Base-by-base conservation (phyloP, 2,888 invertebrate genomes). In the Aquatica leii region DNA sequence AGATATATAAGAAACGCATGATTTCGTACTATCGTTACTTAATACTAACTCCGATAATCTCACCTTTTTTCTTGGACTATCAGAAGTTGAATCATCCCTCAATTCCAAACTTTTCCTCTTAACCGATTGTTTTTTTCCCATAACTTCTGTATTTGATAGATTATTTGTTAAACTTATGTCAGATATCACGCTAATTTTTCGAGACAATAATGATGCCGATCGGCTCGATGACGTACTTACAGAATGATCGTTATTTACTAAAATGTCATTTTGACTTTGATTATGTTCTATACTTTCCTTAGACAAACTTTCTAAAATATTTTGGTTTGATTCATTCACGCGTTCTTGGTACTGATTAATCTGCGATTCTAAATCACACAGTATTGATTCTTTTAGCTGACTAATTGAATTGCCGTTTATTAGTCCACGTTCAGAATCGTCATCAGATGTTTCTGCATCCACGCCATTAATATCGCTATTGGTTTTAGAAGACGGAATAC, bases 401-500 rank as follows among this genome's bases (percentile, higher is more conserved):
- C 31, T 57, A 12, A 57, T 24, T 12, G 59, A 53, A 20, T 60
- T 40, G 1, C 67, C 68, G 49, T 68, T 51, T 21, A 70, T 51
- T 17, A 67, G 35, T n/a, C 66, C 68, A 59, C 61, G 50, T 0
- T 69, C 67, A 1, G 69, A 67, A 53, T 71, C 71, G 17, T 58
- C 54, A 62, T 70, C 70, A 15, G 70, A 70, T 11, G 66, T 66
- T 37, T 53, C 9, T 49, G 56, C 56, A 11, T 50, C 34, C 2
- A 2, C 11, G 8, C n/a, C 9, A 15, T 14, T 14, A 5, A 40
- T 40, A 3, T 40, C 40, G 24, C 24, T 24, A 6, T 24, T 6
- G 24, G 24, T 24, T 24, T 6, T 24, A 24, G 24, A 24, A 4
- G 52, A 40, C 20, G 37, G 20, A 20, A 8, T 41, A 54, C 60